Conservation (phyloP, 2,888 invertebrate species). For the Cetonia aurata region DNA sequence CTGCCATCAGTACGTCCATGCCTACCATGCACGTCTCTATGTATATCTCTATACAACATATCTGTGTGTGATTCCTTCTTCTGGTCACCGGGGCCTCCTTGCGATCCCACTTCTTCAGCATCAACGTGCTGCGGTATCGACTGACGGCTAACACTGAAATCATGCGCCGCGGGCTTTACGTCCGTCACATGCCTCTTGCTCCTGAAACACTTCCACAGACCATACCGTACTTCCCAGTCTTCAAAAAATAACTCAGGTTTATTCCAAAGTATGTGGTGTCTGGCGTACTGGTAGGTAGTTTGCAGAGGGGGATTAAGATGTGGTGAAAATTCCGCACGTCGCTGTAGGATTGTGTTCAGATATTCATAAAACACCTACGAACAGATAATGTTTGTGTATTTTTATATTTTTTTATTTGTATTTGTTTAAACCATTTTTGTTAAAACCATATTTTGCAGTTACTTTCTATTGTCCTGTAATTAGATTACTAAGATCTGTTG, state of each 20-base stretch:
- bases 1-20: no score
- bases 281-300: constrained; percentile 69
- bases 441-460: no score
- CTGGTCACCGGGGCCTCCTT: no score
- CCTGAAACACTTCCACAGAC: constrained; percentile 73
- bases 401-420: no score
- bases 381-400: no score
- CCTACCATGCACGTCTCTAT: no score
- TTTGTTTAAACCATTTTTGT: no score
- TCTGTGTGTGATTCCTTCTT: no score
- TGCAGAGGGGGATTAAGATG: constrained; percentile 75
- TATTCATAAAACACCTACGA: constrained; percentile 70
- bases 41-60: no score
- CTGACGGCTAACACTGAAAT: constrained; percentile 18
- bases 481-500: no score
- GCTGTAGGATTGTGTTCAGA: constrained; percentile 70
- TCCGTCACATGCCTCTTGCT: constrained; percentile 1
- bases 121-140: not conserved
- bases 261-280: constrained; percentile 72
- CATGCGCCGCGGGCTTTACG: constrained; percentile 17
- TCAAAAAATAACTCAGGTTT: constrained; percentile 75
- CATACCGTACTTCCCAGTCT: constrained; percentile 76
- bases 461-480: no score
- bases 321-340: constrained; percentile 73
- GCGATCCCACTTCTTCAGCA: not conserved